phyloP scores from a whole-genome alignment of 2,888 invertebrate species.

The Andrena bicolor region DNA sequence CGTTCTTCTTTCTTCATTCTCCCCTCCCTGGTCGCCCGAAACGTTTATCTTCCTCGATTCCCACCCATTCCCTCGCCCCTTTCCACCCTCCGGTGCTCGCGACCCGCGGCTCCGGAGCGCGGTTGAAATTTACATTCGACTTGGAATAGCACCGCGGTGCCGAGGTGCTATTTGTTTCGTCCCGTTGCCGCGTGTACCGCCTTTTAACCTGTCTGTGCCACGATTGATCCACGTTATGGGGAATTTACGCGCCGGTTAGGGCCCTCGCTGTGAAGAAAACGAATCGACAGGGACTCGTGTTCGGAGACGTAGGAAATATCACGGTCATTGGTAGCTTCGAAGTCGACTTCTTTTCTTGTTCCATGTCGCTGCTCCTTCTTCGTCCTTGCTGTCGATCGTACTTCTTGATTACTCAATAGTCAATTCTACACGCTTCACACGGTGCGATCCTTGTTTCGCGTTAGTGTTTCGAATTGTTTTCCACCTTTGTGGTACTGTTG shows the following conservation, averaged over 20 bases:
- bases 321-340: not conserved
- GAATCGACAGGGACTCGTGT: constrained; percentile 46
- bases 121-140: constrained; percentile 76
- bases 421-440: not conserved
- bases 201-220: constrained; percentile 64
- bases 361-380: not conserved
- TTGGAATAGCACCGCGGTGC: constrained; percentile 74
- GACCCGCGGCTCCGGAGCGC: constrained; percentile 49
- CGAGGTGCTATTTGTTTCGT: constrained; percentile 77
- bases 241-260: constrained; percentile 53
- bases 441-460: too few relatives aligned
- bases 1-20: not conserved
- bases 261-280: not conserved
- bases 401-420: not conserved
- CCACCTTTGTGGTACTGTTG: too few relatives aligned
- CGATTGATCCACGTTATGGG: constrained; percentile 53
- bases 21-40: not conserved
- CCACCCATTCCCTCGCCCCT: constrained; percentile 35
- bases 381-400: not conserved
- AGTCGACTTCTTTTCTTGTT: constrained; percentile 31
- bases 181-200: constrained; percentile 61
- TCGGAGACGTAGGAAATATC: constrained; percentile 26
- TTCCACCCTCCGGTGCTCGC: not conserved
- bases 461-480: too few relatives aligned
- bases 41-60: constrained; percentile 29